Percentiles rank a stretch among this genome's conserved stretches.
phyloP scores from a whole-genome alignment of 1,140 invertebrate genomes.

The Drosophila kepulauana region DNA sequence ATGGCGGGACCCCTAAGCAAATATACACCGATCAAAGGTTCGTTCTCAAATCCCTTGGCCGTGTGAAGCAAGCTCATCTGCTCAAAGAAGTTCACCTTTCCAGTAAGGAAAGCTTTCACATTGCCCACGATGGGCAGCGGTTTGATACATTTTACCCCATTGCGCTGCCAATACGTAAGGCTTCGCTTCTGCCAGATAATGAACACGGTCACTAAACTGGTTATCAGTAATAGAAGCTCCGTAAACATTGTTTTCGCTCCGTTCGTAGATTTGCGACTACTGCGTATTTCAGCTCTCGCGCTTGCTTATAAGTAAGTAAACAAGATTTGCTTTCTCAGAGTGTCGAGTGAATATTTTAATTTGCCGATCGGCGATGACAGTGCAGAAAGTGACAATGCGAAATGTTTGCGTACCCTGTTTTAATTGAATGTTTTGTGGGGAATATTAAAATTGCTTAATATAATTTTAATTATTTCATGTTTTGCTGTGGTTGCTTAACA shows the following conservation, averaged over 20 bases:
- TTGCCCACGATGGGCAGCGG: constrained; percentile 77
- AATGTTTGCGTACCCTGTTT: neutral
- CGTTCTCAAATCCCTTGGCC: constrained; percentile 46
- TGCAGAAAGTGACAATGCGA: neutral
- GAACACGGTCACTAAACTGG: constrained; percentile 37
- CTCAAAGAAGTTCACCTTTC: constrained; percentile 23
- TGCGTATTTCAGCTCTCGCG: neutral
- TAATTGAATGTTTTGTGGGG: neutral
- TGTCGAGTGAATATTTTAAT: neutral
- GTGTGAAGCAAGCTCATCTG: constrained; percentile 50
- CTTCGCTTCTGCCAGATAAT: constrained; percentile 52
- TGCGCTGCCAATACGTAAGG: constrained; percentile 78
- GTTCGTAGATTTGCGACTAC: neutral
- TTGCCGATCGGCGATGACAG: neutral
- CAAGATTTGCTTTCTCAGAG: neutral
- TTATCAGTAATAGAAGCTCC: constrained; percentile 44
- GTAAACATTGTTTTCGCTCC: constrained; percentile 31
- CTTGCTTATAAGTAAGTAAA: constrained; percentile 1
- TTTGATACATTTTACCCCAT: constrained; percentile 78
- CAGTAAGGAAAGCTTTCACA: constrained; percentile 44
- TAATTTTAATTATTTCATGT: neutral
- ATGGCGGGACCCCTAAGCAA: constrained; percentile 83
- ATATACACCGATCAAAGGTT: constrained; percentile 79
- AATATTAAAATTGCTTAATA: neutral
- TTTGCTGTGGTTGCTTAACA: too few species aligned